A percentile compares a stretch with the other conserved stretches of the same genome.
Conservation (phyloP, 2,888 invertebrate genomes). For the Trachelus tabidus region DNA sequence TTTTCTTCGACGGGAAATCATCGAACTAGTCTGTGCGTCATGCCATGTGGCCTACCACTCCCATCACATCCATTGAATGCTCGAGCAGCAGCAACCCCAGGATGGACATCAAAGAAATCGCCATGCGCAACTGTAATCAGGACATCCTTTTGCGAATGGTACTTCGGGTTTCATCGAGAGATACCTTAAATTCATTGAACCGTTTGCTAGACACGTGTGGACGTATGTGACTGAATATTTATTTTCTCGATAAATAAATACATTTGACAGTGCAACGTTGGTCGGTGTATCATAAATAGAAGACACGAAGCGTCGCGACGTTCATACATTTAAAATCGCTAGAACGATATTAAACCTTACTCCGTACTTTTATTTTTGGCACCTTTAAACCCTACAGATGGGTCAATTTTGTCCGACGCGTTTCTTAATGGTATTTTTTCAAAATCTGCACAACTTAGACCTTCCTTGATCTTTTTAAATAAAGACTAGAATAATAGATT, state of each 20-base stretch:
- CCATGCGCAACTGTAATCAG: neutral
- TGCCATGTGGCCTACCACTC: neutral
- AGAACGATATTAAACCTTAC: neutral
- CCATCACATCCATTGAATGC: neutral
- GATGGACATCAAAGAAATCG: neutral
- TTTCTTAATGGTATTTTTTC: too few species aligned
- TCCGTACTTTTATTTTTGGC: too few species aligned
- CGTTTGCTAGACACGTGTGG: neutral
- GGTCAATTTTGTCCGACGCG: too few species aligned
- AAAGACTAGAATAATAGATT: too few species aligned
- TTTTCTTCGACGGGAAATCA: constrained; percentile 11
- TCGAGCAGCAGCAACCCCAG: neutral
- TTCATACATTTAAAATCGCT: neutral
- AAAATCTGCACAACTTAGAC: too few species aligned
- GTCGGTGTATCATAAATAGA: neutral
- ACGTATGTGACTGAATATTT: neutral
- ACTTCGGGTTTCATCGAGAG: neutral
- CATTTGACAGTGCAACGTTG: neutral
- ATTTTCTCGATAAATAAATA: constrained; percentile 3
- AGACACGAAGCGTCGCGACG: neutral
- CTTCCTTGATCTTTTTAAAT: too few species aligned
- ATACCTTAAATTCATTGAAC: neutral
- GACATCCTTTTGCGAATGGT: neutral
- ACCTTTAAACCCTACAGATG: too few species aligned
- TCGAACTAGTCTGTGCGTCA: neutral